Evolutionary conservation across 2,113 vertebrate genomes (phyloP).

Genomic region (Entelurus aequoreus): DNA sequence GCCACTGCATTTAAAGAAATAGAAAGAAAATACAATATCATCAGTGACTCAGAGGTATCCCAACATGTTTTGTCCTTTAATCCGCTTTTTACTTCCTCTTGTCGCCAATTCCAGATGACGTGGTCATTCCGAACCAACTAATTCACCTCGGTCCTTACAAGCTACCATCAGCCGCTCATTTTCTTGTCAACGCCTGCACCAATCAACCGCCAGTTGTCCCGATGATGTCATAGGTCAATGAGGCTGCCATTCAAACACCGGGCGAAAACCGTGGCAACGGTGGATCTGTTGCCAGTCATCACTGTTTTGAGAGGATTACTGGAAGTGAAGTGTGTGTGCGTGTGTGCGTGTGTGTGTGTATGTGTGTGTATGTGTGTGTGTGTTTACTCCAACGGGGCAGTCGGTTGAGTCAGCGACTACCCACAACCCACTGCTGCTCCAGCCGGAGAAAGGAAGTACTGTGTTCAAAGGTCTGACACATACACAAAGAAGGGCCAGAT

Average conservation of each 20-base stretch:
- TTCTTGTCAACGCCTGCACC: conserved; percentile 35
- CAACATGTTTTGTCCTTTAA: neutral
- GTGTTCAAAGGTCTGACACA: conserved; percentile 60
- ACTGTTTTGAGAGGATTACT: conserved; percentile 52
- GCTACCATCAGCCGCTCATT: conserved; percentile 23
- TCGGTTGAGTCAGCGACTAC: conserved; percentile 68
- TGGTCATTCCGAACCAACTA: conserved; percentile 30
- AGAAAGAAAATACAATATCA: neutral
- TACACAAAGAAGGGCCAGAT: conserved; percentile 23
- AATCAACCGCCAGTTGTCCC: conserved; percentile 33
- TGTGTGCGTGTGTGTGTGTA: conserved; percentile 13
- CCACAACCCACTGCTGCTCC: conserved; percentile 49
- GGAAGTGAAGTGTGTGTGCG: conserved; percentile 50
- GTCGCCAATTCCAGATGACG: conserved; percentile 10
- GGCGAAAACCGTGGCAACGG: conserved; percentile 40
- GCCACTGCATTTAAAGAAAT: no score
- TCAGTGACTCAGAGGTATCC: neutral
- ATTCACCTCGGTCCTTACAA: conserved; percentile 7
- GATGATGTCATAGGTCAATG: conserved; percentile 55
- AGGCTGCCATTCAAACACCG: conserved; percentile 43
- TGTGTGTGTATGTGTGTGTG: no score
- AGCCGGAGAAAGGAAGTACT: conserved; percentile 56
- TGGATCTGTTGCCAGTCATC: conserved; percentile 40
- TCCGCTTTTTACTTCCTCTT: neutral
- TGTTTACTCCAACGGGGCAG: conserved; percentile 35